A percentile compares a stretch with the other conserved stretches of the same genome.
Conservation (phyloP, 1,140 invertebrate species). For the Anoplolepis gracilipes region DNA sequence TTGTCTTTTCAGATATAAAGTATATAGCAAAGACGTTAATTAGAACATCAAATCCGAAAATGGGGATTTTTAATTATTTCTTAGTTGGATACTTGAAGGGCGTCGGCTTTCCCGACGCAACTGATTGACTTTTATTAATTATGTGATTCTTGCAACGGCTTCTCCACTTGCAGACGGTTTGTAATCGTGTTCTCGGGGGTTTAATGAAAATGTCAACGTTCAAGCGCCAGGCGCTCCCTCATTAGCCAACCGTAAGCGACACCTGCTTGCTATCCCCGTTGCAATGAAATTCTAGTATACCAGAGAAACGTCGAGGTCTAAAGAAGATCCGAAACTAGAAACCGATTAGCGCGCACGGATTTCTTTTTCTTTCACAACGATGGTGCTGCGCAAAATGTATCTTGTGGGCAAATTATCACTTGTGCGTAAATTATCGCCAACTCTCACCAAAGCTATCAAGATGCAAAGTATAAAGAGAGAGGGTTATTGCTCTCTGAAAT, state of each 20-base stretch:
- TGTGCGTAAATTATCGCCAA: conserved; percentile 5
- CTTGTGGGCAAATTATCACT: background rate
- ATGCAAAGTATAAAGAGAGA: conserved; percentile 38
- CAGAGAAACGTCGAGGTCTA: background rate
- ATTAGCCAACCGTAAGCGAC: conserved; percentile 54
- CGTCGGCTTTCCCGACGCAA: background rate
- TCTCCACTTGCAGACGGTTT: conserved; percentile 33
- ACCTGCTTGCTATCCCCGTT: conserved; percentile 44
- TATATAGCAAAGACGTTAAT: background rate
- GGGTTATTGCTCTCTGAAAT: background rate
- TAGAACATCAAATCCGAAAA: conserved; percentile 40
- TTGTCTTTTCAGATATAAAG: background rate
- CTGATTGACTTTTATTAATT: conserved; percentile 59
- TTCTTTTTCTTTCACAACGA: background rate
- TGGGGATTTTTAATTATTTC: conserved; percentile 48
- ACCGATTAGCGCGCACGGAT: background rate
- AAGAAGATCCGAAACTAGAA: background rate
- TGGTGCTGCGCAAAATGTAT: background rate
- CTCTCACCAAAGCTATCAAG: conserved; percentile 36
- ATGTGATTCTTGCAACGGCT: conserved; percentile 49
- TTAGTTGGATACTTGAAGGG: background rate
- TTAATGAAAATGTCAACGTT: conserved; percentile 60
- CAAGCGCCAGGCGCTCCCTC: conserved; percentile 22
- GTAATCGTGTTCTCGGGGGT: conserved; percentile 46
- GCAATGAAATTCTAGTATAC: conserved; percentile 16